Evolutionary conservation across 2,797 vertebrate genomes (phyloP), one percentile per base, ranked within the genome.

Genomic region (Sebastolobus alascanus): DNA sequence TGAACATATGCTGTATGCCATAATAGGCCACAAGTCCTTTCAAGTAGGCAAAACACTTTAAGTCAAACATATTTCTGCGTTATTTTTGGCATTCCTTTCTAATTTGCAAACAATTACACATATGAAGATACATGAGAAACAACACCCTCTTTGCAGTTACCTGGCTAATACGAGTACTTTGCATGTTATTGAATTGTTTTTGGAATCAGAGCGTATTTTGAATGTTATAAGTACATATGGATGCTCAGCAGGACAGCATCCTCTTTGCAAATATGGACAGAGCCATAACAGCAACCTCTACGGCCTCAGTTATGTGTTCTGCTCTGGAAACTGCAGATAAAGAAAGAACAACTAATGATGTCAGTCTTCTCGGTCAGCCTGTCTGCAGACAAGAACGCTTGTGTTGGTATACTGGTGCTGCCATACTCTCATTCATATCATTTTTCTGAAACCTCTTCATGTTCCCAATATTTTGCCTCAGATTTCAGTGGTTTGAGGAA

Each of bases 371-470:
- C 22, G 29, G 81, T 66, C 68, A 83, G 84, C 72, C 31, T 35
- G 86, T 80, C 74, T 79, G 89, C 71, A 84, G 82, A 83, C 77
- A 85, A 68, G 71, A 85, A 58, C 60, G 52, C 76, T 61, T 66
- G 73, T 83, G 81, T 87, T 77, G 84, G 78, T 85, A 25, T 25
- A 31, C 70, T 70, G 78, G 63, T 77, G 29, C 77, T 81, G 84
- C 85, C 84, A 89, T 80, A 63, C 75, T 89, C 89, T 89, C 90
- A 87, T 94, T 93, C 91, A 87, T 88, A 92, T 92, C 75, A 88
- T 93, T 93, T 90, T 92, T 94, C 83, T 90, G 65, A 90, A 93
- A 93, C 89, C 87, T 91, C 91, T 91, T 92, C 87, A 90, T 94
- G 90, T 90, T 91, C 90, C 84, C 85, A 91, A 84, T 91, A 91